Evolutionary conservation across 1,140 invertebrate species (phyloP).

Genomic region (Ceratoteleas bidentatus): DNA sequence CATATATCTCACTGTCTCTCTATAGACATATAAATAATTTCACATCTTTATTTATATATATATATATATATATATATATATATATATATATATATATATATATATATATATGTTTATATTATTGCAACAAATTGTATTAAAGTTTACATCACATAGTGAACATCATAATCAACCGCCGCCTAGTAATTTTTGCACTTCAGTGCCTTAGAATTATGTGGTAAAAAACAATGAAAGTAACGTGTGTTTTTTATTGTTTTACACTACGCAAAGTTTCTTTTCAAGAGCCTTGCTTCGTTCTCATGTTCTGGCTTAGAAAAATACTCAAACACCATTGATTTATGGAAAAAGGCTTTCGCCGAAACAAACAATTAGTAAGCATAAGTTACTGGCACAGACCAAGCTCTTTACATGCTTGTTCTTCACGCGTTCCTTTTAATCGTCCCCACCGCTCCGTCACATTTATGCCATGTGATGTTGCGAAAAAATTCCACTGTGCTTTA

Average conservation of each 20-base stretch:
- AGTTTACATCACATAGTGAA: neutral
- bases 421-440: slow-evolving; percentile 21
- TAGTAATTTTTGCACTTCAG: slow-evolving; percentile 9
- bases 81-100: too few species aligned
- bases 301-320: slow-evolving; percentile 9
- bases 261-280: slow-evolving; percentile 1
- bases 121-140: too few species aligned
- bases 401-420: slow-evolving; percentile 20
- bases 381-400: neutral
- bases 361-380: neutral
- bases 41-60: too few species aligned
- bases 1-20: too few species aligned
- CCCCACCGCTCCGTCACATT: slow-evolving; percentile 57
- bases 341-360: slow-evolving; percentile 4
- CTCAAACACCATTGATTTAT: slow-evolving; percentile 3
- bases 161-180: neutral
- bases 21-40: too few species aligned
- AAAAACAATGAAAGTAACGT: slow-evolving; percentile 7
- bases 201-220: slow-evolving; percentile 2
- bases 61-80: too few species aligned
- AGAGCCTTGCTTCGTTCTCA: neutral
- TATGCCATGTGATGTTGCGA: slow-evolving; percentile 71
- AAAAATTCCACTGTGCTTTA: slow-evolving; percentile 25
- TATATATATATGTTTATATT: too few species aligned
- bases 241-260: slow-evolving; percentile 13